A percentile compares a stretch with the other conserved stretches of the same genome.
Conservation (phyloP, 2,797 vertebrate species). For the Odontamblyopus lacepedii region DNA sequence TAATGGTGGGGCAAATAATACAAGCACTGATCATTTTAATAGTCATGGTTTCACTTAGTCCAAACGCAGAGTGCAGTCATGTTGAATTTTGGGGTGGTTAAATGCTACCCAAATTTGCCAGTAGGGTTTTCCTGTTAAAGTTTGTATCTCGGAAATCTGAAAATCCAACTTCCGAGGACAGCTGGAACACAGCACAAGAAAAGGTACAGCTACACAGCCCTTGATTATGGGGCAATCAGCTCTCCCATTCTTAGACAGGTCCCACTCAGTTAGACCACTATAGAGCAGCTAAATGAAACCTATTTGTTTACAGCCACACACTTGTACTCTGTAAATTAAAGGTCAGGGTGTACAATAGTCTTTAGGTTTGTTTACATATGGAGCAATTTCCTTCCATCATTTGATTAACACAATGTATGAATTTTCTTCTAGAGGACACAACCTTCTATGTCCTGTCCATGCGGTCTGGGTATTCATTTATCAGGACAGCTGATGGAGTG, state of each 20-base stretch:
- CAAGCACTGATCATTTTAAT: not conserved
- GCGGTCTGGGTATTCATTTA: not conserved
- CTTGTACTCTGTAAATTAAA: not conserved
- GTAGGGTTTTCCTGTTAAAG: not conserved
- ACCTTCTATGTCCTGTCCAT: not conserved
- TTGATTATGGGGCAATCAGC: constrained; percentile 59
- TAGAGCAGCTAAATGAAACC: constrained; percentile 60
- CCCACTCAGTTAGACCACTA: constrained; percentile 38
- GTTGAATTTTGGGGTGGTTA: not conserved
- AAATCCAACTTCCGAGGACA: not conserved
- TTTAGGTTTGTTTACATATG: not conserved
- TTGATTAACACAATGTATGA: too few species aligned
- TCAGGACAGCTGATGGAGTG: not conserved
- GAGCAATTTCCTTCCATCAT: not conserved
- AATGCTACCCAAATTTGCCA: not conserved
- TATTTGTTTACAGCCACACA: not conserved
- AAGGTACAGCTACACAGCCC: constrained; percentile 41
- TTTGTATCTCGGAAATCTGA: not conserved
- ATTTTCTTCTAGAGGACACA: too few species aligned
- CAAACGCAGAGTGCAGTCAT: not conserved
- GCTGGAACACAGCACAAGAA: not conserved
- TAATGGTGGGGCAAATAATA: not conserved
- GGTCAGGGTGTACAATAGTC: not conserved
- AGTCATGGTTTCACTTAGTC: not conserved
- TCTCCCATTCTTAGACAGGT: constrained; percentile 31